These are phyloP conservation scores for Sitta europaea DNA, from an alignment of 2,113 vertebrate species.

Conservation along the genomic window DNA sequence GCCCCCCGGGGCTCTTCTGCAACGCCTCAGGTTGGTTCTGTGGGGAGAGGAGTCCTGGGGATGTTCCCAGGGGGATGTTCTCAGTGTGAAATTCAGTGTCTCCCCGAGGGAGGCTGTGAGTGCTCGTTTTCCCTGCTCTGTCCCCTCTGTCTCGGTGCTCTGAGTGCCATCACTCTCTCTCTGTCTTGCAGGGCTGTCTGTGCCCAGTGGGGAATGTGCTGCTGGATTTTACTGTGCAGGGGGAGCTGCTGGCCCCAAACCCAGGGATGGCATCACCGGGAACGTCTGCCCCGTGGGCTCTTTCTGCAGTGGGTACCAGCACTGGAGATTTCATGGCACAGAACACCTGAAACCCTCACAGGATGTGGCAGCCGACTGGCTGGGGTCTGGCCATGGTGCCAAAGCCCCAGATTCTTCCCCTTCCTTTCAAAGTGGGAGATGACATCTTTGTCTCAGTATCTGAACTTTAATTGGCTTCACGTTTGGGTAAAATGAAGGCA, in stretches of 20 bases:
- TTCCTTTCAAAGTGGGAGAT: not conserved
- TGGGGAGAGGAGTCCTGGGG: not conserved
- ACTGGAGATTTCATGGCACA: rapidly evolving
- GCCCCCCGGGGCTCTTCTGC: conserved; percentile 83
- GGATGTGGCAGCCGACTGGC: rapidly evolving
- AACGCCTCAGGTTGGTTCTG: conserved; percentile 77
- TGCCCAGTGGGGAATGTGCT: conserved; percentile 80
- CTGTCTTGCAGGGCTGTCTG: conserved; percentile 77
- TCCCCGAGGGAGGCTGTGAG: not conserved
- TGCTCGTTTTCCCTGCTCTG: not conserved
- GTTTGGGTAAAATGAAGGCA: not conserved
- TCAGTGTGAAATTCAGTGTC: too few relatives aligned
- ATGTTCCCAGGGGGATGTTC: too few relatives aligned
- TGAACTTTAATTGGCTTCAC: not conserved
- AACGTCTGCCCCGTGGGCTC: conserved; percentile 83
- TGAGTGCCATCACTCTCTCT: not conserved
- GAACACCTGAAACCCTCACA: not conserved
- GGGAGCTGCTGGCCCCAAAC: conserved; percentile 76
- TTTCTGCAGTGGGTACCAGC: conserved; percentile 80
- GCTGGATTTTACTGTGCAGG: conserved; percentile 84
- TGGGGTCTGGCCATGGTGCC: not conserved
- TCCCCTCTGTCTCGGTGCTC: not conserved
- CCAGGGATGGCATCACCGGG: conserved; percentile 80
- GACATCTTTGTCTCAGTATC: not conserved
- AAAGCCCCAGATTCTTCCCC: not conserved